These are phyloP conservation scores for Sus cebifrons DNA, from an alignment of 2,797 vertebrate genomes.

Conservation along the genomic window DNA sequence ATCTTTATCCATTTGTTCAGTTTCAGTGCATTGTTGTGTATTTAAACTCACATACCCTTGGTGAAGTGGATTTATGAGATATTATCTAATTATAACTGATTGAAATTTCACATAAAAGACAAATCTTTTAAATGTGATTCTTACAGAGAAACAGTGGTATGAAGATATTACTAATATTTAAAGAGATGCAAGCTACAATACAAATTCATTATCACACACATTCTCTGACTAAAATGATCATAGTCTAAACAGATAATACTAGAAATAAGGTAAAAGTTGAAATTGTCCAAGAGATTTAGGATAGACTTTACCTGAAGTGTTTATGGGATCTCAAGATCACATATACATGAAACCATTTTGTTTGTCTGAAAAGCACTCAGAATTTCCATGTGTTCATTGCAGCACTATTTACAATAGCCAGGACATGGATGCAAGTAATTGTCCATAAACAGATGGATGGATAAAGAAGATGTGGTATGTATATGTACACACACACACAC, in stretches of 20 bases:
- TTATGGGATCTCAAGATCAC: not conserved
- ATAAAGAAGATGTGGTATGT: no score
- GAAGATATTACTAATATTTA: slow-evolving; percentile 20
- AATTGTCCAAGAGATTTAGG: not conserved
- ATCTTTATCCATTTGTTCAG: not conserved
- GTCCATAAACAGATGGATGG: no score
- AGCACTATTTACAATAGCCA: no score
- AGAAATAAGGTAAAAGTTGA: not conserved
- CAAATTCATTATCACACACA: not conserved
- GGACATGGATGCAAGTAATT: no score
- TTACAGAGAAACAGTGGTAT: slow-evolving; percentile 6
- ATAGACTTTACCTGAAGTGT: not conserved
- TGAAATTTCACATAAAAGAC: not conserved
- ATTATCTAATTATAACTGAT: not conserved
- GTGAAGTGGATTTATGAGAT: not conserved
- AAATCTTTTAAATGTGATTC: not conserved
- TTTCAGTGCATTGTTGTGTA: not conserved
- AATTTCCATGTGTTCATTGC: not conserved
- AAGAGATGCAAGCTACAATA: not conserved
- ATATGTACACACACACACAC: no score
- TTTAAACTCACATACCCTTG: not conserved
- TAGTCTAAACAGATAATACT: not conserved
- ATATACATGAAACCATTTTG: not conserved
- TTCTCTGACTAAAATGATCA: slow-evolving; percentile 9
- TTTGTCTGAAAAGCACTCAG: not conserved